Evolutionary conservation across 92 coral and sea anemone genomes (phyloP).

Genomic region (Scolanthus callimorphus): DNA sequence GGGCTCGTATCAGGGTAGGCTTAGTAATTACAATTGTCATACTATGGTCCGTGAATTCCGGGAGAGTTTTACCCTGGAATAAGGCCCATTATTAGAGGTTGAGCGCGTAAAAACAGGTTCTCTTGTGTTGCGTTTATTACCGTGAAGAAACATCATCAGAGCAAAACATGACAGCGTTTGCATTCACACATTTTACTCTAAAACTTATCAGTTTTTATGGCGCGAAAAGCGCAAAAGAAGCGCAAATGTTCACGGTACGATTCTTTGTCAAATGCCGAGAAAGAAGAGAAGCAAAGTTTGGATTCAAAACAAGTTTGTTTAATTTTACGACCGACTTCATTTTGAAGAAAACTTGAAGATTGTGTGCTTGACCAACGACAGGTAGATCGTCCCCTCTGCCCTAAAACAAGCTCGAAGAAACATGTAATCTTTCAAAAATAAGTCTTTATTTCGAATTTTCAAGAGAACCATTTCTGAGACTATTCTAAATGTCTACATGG

Average conservation of each 20-base stretch:
- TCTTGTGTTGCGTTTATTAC: background rate
- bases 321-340: background rate
- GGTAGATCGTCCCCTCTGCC: constrained; percentile 9
- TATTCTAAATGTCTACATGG: no score
- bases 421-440: background rate
- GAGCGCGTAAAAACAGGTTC: no score
- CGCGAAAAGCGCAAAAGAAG: no score
- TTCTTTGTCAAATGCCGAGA: no score
- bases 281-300: no score
- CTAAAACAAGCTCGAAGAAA: background rate
- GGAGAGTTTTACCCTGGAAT: no score
- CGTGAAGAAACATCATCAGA: background rate
- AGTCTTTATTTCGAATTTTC: background rate
- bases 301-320: background rate
- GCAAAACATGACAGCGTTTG: background rate
- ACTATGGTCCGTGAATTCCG: no score
- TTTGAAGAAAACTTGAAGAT: background rate
- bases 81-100: no score
- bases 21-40: no score
- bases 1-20: constrained; percentile 72
- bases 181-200: no score
- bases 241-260: no score
- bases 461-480: background rate
- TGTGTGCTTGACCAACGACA: constrained; percentile 2
- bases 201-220: no score